phyloP scores from a whole-genome alignment of 2,113 vertebrate species.

The Hypomesus transpacificus region DNA sequence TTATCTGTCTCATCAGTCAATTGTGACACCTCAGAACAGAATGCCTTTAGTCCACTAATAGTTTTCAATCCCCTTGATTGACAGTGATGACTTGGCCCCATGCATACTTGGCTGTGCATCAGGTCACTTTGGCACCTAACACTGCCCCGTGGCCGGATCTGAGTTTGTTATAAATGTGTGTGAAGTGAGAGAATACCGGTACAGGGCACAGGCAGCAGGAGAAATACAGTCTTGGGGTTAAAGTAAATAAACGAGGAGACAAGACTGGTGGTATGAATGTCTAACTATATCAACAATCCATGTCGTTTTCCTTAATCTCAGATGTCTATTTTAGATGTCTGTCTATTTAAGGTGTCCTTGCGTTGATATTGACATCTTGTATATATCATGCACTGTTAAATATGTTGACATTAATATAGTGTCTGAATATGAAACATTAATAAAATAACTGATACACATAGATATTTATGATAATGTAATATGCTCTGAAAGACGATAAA shows the following conservation, averaged over 20 bases:
- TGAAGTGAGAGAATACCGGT: slow-evolving; percentile 2
- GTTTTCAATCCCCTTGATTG: no score
- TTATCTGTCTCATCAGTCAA: no score
- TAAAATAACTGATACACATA: no score
- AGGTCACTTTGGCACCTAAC: not conserved
- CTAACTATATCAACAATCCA: not conserved
- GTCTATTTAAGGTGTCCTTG: not conserved
- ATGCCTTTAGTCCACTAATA: no score
- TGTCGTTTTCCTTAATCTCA: not conserved
- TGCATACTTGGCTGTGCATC: slow-evolving; percentile 1
- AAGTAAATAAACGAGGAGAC: not conserved
- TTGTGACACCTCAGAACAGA: no score
- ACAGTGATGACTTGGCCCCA: not conserved
- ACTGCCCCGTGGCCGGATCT: not conserved
- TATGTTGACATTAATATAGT: no score
- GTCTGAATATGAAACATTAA: no score
- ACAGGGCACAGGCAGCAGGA: no score
- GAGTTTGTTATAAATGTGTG: not conserved
- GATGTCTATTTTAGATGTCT: not conserved
- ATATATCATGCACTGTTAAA: no score
- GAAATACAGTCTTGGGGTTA: no score
- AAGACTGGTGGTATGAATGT: not conserved
- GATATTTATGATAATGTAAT: no score
- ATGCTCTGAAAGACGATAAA: no score
- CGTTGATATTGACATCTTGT: not conserved